phyloP scores from a whole-genome alignment of 2,113 vertebrate genomes.

The Oxyura jamaicensis region DNA sequence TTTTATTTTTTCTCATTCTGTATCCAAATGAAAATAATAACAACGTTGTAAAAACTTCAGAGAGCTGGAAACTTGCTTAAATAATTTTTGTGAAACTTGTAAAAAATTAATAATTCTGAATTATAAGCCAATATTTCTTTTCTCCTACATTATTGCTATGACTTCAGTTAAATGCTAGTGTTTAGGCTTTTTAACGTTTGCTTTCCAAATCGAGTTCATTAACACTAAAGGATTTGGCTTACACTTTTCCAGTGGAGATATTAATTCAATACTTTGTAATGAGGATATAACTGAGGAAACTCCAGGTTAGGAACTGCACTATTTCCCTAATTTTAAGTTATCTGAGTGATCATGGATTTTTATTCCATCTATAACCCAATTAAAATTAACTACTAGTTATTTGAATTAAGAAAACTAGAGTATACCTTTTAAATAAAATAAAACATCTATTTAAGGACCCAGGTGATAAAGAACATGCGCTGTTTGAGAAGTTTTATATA shows the following conservation, averaged over 20 bases:
- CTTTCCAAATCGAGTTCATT: background rate
- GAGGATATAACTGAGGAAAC: background rate
- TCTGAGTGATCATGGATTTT: background rate
- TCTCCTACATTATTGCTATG: background rate
- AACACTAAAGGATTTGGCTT: background rate
- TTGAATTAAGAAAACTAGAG: background rate
- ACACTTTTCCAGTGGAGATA: background rate
- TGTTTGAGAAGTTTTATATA: background rate
- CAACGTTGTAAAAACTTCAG: background rate
- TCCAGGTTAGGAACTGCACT: background rate
- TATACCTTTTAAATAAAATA: background rate
- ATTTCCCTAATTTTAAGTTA: background rate
- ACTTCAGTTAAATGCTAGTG: background rate
- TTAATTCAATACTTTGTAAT: background rate
- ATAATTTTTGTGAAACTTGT: background rate
- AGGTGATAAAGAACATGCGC: background rate
- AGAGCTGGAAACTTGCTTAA: background rate
- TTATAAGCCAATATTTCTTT: fast-evolving
- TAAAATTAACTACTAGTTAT: background rate
- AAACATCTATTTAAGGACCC: background rate
- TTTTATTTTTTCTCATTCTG: background rate
- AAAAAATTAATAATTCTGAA: background rate
- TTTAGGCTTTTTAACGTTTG: background rate
- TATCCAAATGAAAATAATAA: background rate
- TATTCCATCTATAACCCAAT: background rate